Evolutionary conservation across 2,888 invertebrate species (phyloP).

Genomic region (Escarpia spicata): DNA sequence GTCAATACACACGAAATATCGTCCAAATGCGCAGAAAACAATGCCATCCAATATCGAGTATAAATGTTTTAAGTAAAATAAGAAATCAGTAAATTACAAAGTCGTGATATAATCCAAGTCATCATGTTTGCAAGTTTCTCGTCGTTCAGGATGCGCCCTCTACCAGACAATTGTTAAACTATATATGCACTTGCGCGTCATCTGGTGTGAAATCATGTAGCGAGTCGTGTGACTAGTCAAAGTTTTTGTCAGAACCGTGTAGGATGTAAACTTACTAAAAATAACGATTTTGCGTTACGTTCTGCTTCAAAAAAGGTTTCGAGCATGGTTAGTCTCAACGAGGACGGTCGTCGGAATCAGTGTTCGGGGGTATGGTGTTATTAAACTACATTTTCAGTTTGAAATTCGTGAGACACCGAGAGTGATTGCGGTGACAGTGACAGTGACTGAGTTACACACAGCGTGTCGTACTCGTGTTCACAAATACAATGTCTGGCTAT

Average conservation of each 20-base stretch:
- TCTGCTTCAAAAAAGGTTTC: neutral
- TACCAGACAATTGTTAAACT: neutral
- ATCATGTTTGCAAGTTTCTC: neutral
- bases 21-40: too few relatives aligned
- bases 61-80: too few relatives aligned
- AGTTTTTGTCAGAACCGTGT: neutral
- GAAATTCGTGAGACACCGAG: neutral
- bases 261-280: neutral
- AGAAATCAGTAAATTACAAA: too few relatives aligned
- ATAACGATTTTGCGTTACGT: neutral
- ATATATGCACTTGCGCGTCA: neutral
- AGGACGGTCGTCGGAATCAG: neutral
- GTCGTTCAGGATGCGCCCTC: neutral
- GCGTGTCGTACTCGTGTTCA: neutral
- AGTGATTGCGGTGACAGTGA: neutral
- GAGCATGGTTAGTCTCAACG: neutral
- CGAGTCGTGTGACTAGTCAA: neutral
- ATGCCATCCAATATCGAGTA: too few relatives aligned
- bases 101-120: neutral
- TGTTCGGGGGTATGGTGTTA: neutral
- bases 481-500: neutral
- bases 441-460: too few relatives aligned
- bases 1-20: too few relatives aligned
- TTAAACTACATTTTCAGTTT: neutral
- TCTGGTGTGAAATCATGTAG: constrained; percentile 3